Evolutionary conservation across 1,140 invertebrate species (phyloP), one percentile per base, ranked within the genome.

Genomic region (Apis laboriosa): DNA sequence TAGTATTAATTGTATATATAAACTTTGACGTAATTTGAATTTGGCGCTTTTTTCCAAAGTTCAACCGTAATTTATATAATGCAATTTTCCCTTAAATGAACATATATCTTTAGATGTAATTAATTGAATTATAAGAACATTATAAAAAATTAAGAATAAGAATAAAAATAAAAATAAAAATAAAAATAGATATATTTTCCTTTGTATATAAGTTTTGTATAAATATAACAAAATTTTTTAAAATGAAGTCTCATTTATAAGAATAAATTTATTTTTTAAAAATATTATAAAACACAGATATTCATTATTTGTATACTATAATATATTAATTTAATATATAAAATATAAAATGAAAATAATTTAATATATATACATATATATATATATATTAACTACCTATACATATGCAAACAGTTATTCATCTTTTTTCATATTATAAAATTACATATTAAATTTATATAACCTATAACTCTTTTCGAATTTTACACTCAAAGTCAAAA

Each of bases 401-500:
- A 43, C 5, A 43, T 43, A 43, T 43, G 5, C 34, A 43, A 43
- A 43, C 5, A 43, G n/a, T 43, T 77, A 3, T 58, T 43, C 34
- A 43, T n/a, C 21, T 77, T 43, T 56, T 28, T n/a, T 56, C 21
- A 34, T 51, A 28, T 43, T 43, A 34, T 56, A 43, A 67, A n/a
- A 56, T 58, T 43, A 12, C 9, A 15, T 21, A 24, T 76, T 53
- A 53, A 21, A 24, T 66, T 77, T 66, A 9, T 55, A 58, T 60
- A 70, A 19, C n/a, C 28, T 71, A 8, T 24, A 55, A n/a, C 24
- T 49, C 60, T 7, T 51, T 70, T 53, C 2, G n/a, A 77, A 55
- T 63, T 78, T 19, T 28, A 56, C 15, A 56, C 78, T 78, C n/a
- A n/a, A 28, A 21, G 17, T 11, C 24, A 72, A 63, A 73, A 9